These are phyloP conservation scores for Cantharis nigra DNA, from an alignment of 2,888 invertebrate genomes.

Conservation along the genomic window DNA sequence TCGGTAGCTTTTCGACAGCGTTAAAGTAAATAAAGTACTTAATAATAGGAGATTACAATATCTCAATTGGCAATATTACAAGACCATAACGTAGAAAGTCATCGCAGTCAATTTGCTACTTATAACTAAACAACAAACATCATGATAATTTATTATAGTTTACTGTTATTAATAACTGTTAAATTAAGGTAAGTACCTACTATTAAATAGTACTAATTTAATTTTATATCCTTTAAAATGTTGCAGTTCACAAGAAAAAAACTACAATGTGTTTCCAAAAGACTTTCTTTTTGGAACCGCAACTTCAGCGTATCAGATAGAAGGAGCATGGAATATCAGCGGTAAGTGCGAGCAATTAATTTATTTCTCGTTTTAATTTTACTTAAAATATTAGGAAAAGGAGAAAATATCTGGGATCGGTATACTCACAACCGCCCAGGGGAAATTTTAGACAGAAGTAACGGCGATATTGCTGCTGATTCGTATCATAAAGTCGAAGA, in stretches of 20 bases:
- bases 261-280: constrained; percentile 5
- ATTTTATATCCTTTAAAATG: neutral
- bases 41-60: neutral
- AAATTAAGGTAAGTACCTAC: neutral
- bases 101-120: neutral
- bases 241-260: neutral
- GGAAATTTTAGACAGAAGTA: constrained; percentile 59
- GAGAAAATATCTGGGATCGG: constrained; percentile 71
- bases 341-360: constrained; percentile 40
- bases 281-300: constrained; percentile 61
- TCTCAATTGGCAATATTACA: neutral
- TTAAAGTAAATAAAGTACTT: neutral
- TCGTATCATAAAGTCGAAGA: constrained; percentile 67
- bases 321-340: constrained; percentile 62
- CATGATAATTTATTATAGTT: neutral
- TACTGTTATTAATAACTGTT: neutral
- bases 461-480: constrained; percentile 67
- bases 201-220: neutral
- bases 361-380: neutral
- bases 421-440: constrained; percentile 61
- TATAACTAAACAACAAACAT: neutral
- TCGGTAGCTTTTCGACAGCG: neutral
- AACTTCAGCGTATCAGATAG: constrained; percentile 66
- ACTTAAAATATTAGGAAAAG: constrained; percentile 57
- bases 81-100: neutral